These are phyloP conservation scores for Tetragonula clypearis DNA, from an alignment of 1,140 invertebrate genomes.

Conservation along the genomic window DNA sequence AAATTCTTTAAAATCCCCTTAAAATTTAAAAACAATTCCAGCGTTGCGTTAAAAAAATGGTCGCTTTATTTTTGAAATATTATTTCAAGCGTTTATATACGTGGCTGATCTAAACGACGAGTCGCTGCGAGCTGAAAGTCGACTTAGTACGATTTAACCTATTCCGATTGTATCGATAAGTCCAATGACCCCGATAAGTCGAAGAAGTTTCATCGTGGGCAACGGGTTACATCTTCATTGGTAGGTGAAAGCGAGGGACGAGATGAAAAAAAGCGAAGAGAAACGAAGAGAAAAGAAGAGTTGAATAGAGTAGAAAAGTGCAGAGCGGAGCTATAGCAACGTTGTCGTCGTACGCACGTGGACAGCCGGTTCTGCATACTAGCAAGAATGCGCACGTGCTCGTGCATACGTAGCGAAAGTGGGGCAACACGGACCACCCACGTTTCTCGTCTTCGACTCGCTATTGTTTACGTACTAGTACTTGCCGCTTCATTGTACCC, in stretches of 20 bases:
- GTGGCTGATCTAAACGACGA: neutral
- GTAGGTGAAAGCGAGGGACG: neutral
- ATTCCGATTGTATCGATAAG: neutral
- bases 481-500: neutral
- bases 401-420: slow-evolving; percentile 69
- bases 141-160: neutral
- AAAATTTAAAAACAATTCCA: too few species aligned
- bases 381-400: slow-evolving; percentile 59
- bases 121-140: neutral
- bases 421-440: slow-evolving; percentile 66
- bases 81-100: too few species aligned
- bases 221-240: neutral
- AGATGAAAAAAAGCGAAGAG: neutral
- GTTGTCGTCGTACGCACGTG: slow-evolving; percentile 47
- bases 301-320: neutral
- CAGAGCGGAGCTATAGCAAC: neutral
- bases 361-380: slow-evolving; percentile 43
- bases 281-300: neutral
- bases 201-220: neutral
- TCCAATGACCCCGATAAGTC: neutral
- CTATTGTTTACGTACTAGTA: neutral
- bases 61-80: too few species aligned
- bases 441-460: slow-evolving; percentile 25
- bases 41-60: too few species aligned
- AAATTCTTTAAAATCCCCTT: too few species aligned